These are phyloP conservation scores for Macrotis lagotis DNA, from an alignment of 2,113 vertebrate genomes.

Conservation along the genomic window DNA sequence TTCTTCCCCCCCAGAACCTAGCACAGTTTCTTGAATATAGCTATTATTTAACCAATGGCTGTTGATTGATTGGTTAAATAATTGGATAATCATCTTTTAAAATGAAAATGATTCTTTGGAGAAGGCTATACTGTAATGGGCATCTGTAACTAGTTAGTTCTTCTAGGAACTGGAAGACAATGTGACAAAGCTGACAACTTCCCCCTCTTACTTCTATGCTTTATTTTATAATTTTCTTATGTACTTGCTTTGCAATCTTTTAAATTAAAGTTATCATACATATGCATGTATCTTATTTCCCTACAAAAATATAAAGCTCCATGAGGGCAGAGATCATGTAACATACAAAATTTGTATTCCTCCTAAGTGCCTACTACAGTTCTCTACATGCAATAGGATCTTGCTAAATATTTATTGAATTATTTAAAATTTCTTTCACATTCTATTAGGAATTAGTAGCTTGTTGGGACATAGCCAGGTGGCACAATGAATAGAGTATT, in stretches of 20 bases:
- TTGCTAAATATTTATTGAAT: background rate
- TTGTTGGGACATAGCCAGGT: background rate
- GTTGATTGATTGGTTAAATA: background rate
- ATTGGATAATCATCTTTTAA: background rate
- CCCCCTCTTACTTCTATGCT: background rate
- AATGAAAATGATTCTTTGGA: background rate
- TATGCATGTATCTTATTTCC: background rate
- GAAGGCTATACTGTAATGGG: background rate
- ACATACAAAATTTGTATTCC: background rate
- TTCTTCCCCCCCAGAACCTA: background rate
- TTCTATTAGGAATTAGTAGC: background rate
- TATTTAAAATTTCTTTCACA: background rate
- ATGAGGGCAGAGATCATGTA: background rate
- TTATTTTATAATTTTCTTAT: background rate
- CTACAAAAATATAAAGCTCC: background rate
- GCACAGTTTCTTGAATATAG: too few species aligned
- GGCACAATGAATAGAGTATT: background rate
- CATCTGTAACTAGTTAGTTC: background rate
- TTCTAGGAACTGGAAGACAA: background rate
- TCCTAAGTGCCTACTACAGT: background rate
- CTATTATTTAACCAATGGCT: too few species aligned
- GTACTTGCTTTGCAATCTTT: background rate
- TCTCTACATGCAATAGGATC: background rate
- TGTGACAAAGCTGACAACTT: background rate
- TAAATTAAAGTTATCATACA: background rate